A percentile compares a stretch with the other conserved stretches of the same genome.
These are phyloP conservation scores for Bujurquina vittata DNA, from an alignment of 2,113 vertebrate species.

Conservation along the genomic window DNA sequence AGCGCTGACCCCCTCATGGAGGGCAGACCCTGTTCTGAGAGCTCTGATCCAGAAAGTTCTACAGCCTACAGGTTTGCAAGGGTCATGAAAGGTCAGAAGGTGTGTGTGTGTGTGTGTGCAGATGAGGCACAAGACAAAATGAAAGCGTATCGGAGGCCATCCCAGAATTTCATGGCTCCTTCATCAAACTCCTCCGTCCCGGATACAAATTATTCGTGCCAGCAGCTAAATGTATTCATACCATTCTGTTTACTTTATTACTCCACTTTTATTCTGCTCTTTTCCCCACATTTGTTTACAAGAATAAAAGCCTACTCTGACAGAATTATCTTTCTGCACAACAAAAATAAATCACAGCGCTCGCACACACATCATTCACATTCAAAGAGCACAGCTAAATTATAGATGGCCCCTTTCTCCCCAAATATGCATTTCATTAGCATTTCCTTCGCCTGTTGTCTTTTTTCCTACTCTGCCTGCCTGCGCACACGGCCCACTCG, in stretches of 20 bases:
- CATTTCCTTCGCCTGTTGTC: slow-evolving; percentile 78
- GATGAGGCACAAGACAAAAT: slow-evolving; percentile 24
- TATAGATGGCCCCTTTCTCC: slow-evolving; percentile 81
- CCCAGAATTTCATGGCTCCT: slow-evolving; percentile 52
- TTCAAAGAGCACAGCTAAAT: slow-evolving; percentile 82
- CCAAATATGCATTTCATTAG: slow-evolving; percentile 84
- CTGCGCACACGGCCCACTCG: no score
- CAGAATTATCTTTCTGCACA: slow-evolving; percentile 81
- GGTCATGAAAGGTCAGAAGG: slow-evolving; percentile 57
- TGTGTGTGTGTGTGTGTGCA: slow-evolving; percentile 7
- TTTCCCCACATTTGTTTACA: slow-evolving; percentile 83
- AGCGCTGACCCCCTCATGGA: slow-evolving; percentile 66
- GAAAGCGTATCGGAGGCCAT: slow-evolving; percentile 9
- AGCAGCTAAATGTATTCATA: slow-evolving; percentile 78
- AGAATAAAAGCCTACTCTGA: slow-evolving; percentile 82
- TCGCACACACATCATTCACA: slow-evolving; percentile 80
- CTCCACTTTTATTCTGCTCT: slow-evolving; percentile 77
- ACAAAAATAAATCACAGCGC: slow-evolving; percentile 80
- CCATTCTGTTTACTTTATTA: slow-evolving; percentile 82
- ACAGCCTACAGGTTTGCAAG: slow-evolving; percentile 55
- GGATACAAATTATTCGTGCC: slow-evolving; percentile 77
- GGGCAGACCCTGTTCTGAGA: slow-evolving; percentile 61
- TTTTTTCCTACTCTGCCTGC: no score
- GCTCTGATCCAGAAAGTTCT: slow-evolving; percentile 77
- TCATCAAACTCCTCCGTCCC: slow-evolving; percentile 65